A percentile compares a stretch with the other conserved stretches of the same genome.
Conservation (phyloP, 2,797 vertebrate species). For the Myoxocephalus aenaeus region DNA sequence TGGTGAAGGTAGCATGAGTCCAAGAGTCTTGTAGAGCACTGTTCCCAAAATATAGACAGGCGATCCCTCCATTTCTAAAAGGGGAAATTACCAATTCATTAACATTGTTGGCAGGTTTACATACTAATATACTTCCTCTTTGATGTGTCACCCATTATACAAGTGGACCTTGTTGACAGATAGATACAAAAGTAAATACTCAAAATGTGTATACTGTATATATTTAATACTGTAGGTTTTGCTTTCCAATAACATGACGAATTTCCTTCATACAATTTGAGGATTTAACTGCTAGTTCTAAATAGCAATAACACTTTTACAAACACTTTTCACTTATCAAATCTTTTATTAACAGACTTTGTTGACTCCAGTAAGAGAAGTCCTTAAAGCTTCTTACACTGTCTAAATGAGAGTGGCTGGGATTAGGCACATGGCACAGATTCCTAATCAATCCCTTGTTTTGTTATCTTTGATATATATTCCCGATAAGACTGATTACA, state of each 20-base stretch:
- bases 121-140: background rate
- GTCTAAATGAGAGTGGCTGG: conserved; percentile 42
- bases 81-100: conserved; percentile 42
- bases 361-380: conserved; percentile 45
- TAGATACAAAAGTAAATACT: conserved; percentile 10
- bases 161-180: background rate
- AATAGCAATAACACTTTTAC: conserved; percentile 46
- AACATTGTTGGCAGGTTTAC: background rate
- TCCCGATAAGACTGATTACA: conserved; percentile 78
- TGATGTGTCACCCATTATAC: background rate
- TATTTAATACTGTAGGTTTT: conserved; percentile 3
- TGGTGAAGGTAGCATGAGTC: conserved; percentile 97
- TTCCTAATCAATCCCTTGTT: conserved; percentile 74
- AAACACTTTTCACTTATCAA: conserved; percentile 3
- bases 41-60: conserved; percentile 98
- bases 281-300: conserved; percentile 35
- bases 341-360: conserved; percentile 27
- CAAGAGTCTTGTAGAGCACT: conserved; percentile 98
- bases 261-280: conserved; percentile 9
- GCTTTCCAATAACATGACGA: background rate
- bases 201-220: conserved; percentile 4
- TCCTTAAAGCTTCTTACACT: conserved; percentile 16
- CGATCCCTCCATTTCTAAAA: conserved; percentile 93
- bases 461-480: conserved; percentile 74
- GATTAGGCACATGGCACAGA: conserved; percentile 45